Base-by-base conservation (phyloP, 2,888 invertebrate species). In the Amphipoea oculea region DNA sequence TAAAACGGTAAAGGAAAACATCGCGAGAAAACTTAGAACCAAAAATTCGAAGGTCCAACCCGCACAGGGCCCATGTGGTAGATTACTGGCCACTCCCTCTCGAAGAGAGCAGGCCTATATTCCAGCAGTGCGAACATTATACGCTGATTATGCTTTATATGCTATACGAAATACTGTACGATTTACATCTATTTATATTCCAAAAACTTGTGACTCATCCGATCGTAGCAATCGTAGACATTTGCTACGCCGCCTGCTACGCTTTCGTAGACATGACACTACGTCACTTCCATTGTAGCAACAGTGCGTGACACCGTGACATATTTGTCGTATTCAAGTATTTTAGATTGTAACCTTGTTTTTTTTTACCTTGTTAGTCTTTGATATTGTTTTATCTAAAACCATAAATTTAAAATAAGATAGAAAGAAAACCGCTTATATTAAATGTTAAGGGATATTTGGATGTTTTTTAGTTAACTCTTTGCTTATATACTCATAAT, bases 181-280 rank as follows among this genome's bases (percentile, higher is more conserved):
- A 40, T 45, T n/a, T 17, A 48, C n/a, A 29, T 69, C 23, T 20
- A 48, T 57, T 60, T 67, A n/a, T 51, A 2, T 63, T 23, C 14
- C 60, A 63, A 45, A 81, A 51, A 73, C n/a, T 20, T 81, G 23
- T 80, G 51, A 79, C 20, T 81, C 42, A 40, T 60, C 9, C 12
- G 17, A 68, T 80, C 75, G 82, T 74, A 74, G 82, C 67, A 62
- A 40, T 74, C 73, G 81, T 67, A 81, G 67, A 60, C 51, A 62
- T 73, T 73, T 81, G 80, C 82, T 81, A 80, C 79, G 73, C 67
- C 66, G 36, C 36, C 60, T 51, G 73, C 79, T 80, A 80, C 67
- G 62, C 51, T 54, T 36, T 73, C 62, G 79, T 79, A 81, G 73
- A 73, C 48, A 51, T 81, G 17, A 65, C 40, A 23, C 17, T 70